These are phyloP conservation scores for Amblyjoppa fuscipennis DNA, from an alignment of 2,888 invertebrate species.

Conservation along the genomic window DNA sequence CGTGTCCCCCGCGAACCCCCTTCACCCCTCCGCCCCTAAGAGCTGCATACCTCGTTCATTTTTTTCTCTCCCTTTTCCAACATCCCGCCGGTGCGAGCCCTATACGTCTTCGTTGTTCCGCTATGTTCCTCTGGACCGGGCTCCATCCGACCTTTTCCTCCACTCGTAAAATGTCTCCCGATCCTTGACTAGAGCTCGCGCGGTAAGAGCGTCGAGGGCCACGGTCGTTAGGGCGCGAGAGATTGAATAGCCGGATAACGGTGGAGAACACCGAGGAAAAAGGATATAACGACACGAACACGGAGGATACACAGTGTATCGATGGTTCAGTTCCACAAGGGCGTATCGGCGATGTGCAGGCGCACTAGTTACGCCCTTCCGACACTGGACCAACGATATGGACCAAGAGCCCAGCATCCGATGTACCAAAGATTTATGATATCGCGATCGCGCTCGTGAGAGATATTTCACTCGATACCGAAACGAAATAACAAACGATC, in stretches of 20 bases:
- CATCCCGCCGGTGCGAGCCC: not conserved
- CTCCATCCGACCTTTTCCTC: constrained; percentile 44
- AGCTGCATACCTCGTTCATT: constrained; percentile 14
- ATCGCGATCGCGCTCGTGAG: constrained; percentile 10
- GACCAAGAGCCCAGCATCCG: not conserved
- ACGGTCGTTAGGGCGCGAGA: constrained; percentile 44
- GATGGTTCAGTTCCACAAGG: not conserved
- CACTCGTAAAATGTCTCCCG: constrained; percentile 57
- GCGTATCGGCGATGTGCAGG: not conserved
- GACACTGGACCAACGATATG: not conserved
- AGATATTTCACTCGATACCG: constrained; percentile 16
- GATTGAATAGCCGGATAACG: constrained; percentile 61
- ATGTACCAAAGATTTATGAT: not conserved
- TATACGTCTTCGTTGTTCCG: constrained; percentile 22
- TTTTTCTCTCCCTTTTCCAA: constrained; percentile 37
- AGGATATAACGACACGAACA: constrained; percentile 33
- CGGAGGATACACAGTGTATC: not conserved
- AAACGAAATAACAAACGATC: constrained; percentile 37
- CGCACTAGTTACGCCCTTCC: not conserved
- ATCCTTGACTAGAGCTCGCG: constrained; percentile 46
- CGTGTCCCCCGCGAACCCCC: constrained; percentile 47
- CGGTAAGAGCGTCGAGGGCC: constrained; percentile 35
- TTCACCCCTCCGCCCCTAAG: constrained; percentile 13
- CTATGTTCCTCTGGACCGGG: constrained; percentile 14
- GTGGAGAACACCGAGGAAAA: constrained; percentile 16